Evolutionary conservation across 1,140 invertebrate genomes (phyloP).

Genomic region (Pomacea maculata): DNA sequence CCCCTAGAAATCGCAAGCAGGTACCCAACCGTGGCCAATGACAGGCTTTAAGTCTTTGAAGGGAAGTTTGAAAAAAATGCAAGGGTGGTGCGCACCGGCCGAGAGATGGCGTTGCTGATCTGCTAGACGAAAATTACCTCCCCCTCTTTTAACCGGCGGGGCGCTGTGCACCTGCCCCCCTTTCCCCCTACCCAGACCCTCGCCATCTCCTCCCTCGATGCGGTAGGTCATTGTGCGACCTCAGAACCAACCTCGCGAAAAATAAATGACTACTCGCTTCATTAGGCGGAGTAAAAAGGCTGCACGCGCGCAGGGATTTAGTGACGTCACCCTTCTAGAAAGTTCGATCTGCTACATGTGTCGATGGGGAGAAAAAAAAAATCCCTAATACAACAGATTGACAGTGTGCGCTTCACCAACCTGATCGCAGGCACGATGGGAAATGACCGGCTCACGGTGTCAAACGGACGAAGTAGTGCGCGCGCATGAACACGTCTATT

Average conservation of each 20-base stretch:
- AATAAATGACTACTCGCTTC: background rate
- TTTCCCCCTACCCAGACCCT: background rate
- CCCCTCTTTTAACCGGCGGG: too few species aligned
- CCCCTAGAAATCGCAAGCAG: too few species aligned
- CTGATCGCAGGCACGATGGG: background rate
- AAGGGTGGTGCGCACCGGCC: too few species aligned
- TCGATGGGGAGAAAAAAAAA: background rate
- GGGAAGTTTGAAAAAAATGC: too few species aligned
- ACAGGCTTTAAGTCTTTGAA: too few species aligned
- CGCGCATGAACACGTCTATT: background rate
- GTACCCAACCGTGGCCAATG: too few species aligned
- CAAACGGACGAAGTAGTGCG: background rate
- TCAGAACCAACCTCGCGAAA: background rate
- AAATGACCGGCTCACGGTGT: background rate
- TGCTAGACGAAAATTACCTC: too few species aligned
- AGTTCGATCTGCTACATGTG: too few species aligned
- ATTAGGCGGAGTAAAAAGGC: background rate
- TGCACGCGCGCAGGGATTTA: background rate
- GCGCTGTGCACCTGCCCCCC: background rate
- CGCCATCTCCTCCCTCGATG: background rate
- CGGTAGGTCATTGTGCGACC: background rate
- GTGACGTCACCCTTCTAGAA: background rate
- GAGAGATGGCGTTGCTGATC: too few species aligned
- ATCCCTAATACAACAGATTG: background rate
- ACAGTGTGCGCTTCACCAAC: background rate